These are phyloP conservation scores for Bungarus multicinctus DNA, from an alignment of 2,113 vertebrate species.

Conservation along the genomic window DNA sequence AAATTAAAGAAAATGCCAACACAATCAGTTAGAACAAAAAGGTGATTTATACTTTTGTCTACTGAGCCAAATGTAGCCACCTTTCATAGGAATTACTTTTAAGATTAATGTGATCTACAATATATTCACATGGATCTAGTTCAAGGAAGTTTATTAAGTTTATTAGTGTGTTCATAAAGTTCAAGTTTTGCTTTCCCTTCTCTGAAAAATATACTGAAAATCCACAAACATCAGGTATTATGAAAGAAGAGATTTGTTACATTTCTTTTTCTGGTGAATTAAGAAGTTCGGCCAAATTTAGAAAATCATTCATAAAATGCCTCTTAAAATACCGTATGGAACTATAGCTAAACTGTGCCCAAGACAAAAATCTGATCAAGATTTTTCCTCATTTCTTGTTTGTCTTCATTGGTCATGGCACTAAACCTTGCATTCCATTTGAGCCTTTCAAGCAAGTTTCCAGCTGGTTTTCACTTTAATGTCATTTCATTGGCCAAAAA, in stretches of 20 bases:
- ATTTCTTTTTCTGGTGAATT: not conserved
- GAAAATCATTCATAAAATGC: not conserved
- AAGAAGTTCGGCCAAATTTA: not conserved
- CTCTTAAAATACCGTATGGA: not conserved
- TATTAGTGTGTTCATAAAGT: not conserved
- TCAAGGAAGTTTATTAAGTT: not conserved
- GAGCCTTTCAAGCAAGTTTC: slow-evolving; percentile 2
- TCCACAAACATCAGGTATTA: not conserved
- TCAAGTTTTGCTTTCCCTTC: not conserved
- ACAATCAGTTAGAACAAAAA: not conserved
- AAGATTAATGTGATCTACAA: not conserved
- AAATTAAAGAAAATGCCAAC: not conserved
- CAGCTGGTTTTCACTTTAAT: slow-evolving; percentile 8
- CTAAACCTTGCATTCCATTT: not conserved
- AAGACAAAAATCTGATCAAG: not conserved
- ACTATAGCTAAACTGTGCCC: too few species aligned
- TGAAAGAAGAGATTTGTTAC: not conserved
- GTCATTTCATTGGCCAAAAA: slow-evolving; percentile 1
- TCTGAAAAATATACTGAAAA: not conserved
- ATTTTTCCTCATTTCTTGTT: not conserved
- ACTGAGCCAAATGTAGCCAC: not conserved
- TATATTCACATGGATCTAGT: not conserved
- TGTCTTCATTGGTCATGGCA: not conserved
- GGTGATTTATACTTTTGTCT: not conserved
- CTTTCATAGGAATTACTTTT: not conserved